Evolutionary conservation across 2,888 invertebrate species (phyloP).

Genomic region (Phaedon cochleariae): DNA sequence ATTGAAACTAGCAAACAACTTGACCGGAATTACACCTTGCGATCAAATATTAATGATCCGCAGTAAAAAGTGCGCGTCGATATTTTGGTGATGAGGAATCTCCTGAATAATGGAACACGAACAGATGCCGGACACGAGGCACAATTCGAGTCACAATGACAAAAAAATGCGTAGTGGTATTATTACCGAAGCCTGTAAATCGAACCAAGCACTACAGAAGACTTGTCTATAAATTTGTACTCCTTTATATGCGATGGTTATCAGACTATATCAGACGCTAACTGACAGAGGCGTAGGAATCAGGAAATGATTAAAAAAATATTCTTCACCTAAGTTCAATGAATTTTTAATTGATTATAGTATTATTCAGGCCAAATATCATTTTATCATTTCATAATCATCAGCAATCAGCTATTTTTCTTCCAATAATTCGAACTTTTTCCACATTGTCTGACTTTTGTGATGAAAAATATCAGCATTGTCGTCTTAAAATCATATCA

Average conservation of each 20-base stretch:
- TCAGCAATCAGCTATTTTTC: too few relatives aligned
- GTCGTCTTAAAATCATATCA: too few relatives aligned
- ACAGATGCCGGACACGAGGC: constrained; percentile 54
- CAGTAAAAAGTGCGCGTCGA: constrained; percentile 34
- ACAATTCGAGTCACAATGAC: constrained; percentile 40
- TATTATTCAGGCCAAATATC: too few relatives aligned
- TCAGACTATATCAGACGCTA: constrained; percentile 2
- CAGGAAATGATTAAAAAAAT: too few relatives aligned
- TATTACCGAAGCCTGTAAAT: constrained; percentile 50
- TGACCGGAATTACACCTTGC: constrained; percentile 36
- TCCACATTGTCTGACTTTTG: too few relatives aligned
- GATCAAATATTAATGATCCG: constrained; percentile 43
- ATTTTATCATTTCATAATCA: too few relatives aligned
- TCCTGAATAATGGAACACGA: constrained; percentile 51
- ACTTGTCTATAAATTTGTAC: constrained; percentile 55
- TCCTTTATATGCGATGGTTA: constrained; percentile 41
- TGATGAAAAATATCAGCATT: too few relatives aligned
- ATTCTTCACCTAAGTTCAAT: too few relatives aligned
- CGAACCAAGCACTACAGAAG: constrained; percentile 45
- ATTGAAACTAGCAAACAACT: neutral
- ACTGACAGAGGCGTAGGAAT: constrained; percentile 6
- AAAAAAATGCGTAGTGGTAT: constrained; percentile 44
- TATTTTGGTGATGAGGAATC: constrained; percentile 29
- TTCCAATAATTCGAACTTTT: too few relatives aligned
- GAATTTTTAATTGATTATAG: too few relatives aligned